phyloP scores from a whole-genome alignment of 2,888 invertebrate genomes.

The Acanthopleura granulata region DNA sequence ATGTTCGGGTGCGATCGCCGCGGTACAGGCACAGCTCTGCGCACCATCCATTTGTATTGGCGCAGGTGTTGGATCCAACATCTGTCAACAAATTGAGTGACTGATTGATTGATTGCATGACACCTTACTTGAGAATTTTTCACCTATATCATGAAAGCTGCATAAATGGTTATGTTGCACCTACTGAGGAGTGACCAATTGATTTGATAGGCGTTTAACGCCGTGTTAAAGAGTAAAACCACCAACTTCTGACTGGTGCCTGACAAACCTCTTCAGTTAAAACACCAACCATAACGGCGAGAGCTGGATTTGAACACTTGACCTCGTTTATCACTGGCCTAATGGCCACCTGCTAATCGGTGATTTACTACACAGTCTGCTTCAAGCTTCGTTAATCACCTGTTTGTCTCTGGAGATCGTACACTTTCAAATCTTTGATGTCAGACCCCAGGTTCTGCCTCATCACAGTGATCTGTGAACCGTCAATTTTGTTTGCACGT shows the following conservation, averaged over 20 bases:
- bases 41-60: conserved; percentile 79
- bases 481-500: conserved; percentile 76
- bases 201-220: no score
- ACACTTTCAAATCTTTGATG: conserved; percentile 77
- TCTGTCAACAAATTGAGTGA: not conserved
- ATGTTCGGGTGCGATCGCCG: conserved; percentile 72
- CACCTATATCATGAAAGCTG: not conserved
- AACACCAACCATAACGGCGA: no score
- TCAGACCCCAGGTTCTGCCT: conserved; percentile 77
- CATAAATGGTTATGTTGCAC: no score
- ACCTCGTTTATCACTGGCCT: no score
- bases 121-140: not conserved
- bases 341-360: no score
- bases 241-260: no score
- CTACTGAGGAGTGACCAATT: no score
- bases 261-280: no score
- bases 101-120: not conserved
- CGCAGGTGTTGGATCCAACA: conserved; percentile 77
- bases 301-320: no score
- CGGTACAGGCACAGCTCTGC: conserved; percentile 83
- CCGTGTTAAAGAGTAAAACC: no score
- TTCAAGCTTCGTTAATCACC: conserved; percentile 32
- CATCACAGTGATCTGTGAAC: conserved; percentile 73
- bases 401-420: conserved; percentile 44
- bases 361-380: no score